These are phyloP conservation scores for Pyralis farinalis DNA, from an alignment of 2,888 invertebrate species.

Conservation along the genomic window DNA sequence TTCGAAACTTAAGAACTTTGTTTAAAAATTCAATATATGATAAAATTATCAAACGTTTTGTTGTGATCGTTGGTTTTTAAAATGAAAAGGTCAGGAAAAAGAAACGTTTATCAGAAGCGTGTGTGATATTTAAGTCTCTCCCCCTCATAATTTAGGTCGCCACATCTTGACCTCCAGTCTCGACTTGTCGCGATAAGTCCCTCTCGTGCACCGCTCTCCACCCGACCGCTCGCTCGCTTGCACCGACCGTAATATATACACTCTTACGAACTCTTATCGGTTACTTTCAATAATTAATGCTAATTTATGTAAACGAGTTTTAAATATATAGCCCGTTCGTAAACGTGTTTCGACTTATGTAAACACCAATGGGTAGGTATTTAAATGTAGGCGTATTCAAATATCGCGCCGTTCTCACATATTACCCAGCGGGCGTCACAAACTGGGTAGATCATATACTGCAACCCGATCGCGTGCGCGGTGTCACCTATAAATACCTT, in stretches of 20 bases:
- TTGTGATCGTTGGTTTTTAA: too few relatives aligned
- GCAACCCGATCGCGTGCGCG: background rate
- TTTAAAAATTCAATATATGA: too few relatives aligned
- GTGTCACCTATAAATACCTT: background rate
- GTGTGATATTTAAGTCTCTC: background rate
- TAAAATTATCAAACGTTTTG: too few relatives aligned
- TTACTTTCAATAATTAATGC: slow-evolving; percentile 10
- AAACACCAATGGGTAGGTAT: slow-evolving; percentile 3
- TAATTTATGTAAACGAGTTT: slow-evolving; percentile 12
- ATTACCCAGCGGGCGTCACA: slow-evolving; percentile 18
- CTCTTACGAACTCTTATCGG: background rate
- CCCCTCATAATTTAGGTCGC: slow-evolving; percentile 5
- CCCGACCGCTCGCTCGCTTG: background rate
- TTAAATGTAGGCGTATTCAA: slow-evolving; percentile 33
- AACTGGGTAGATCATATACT: background rate
- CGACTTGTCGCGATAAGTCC: too few relatives aligned
- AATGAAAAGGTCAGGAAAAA: too few relatives aligned
- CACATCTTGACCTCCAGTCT: slow-evolving; percentile 6
- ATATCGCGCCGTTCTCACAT: slow-evolving; percentile 37
- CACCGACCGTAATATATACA: background rate
- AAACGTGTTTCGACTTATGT: slow-evolving; percentile 6
- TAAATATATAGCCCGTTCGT: slow-evolving; percentile 6
- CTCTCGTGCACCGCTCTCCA: background rate
- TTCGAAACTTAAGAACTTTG: too few relatives aligned
- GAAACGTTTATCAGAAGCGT: too few relatives aligned